A percentile compares a stretch with the other conserved stretches of the same genome.
Evolutionary conservation across 2,797 vertebrate species (phyloP).

Genomic region (Falco biarmicus): DNA sequence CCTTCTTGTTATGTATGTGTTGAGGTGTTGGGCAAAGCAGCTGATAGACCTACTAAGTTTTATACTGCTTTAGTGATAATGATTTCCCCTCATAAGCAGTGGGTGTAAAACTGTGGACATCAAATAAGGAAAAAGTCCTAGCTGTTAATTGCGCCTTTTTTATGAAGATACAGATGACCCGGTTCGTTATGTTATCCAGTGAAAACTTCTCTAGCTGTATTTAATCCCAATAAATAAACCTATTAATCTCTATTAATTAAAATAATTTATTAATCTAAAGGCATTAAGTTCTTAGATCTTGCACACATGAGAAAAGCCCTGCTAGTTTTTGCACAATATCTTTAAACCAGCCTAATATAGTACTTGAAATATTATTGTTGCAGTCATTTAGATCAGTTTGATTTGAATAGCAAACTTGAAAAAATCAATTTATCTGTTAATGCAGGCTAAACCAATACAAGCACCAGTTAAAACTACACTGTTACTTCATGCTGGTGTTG

Average conservation of each 20-base stretch:
- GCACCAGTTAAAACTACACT: neutral
- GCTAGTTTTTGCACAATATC: neutral
- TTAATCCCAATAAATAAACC: neutral
- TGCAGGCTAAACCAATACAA: neutral
- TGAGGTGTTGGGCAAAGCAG: neutral
- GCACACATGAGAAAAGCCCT: neutral
- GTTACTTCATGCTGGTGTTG: neutral
- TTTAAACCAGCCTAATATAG: neutral
- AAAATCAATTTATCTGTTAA: neutral
- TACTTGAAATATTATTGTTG: neutral
- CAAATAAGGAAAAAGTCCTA: neutral
- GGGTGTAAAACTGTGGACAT: neutral
- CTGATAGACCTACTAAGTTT: neutral
- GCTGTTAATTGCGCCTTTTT: neutral
- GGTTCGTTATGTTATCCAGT: neutral
- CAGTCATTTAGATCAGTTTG: neutral
- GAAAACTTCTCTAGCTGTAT: neutral
- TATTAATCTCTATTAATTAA: neutral
- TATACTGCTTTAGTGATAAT: neutral
- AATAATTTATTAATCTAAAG: neutral
- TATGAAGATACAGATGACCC: neutral
- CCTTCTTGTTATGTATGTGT: neutral
- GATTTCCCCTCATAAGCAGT: neutral
- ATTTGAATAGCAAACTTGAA: neutral
- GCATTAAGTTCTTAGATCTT: neutral